Base-by-base conservation (phyloP, 2,888 invertebrate genomes). In the Aphodius granarius region DNA sequence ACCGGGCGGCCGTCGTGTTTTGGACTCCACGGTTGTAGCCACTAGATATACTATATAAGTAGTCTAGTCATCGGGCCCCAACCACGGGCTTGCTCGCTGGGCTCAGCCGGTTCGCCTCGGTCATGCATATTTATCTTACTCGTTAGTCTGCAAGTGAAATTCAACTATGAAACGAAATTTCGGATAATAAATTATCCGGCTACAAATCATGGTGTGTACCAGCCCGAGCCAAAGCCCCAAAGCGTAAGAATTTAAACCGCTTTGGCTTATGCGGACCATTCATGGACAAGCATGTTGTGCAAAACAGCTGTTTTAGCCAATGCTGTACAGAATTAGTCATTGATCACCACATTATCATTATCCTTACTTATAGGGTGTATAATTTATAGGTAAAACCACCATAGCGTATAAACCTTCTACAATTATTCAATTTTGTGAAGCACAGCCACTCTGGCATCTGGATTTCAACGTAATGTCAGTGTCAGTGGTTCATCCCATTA, bases 71-170 rank as follows among this genome's bases (percentile, higher is more conserved):
- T 20, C 68, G 21, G 68, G n/a, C 68, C 3, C 19, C 68, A n/a
- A 6, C n/a, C n/a, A n/a, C 68, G 1, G 21, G n/a, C 68, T 20
- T 17, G 19, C 66, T 19, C 9, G 66, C 66, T 20, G n/a, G 68
- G 22, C 2, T 6, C 21, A n/a, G 20, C 68, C 21, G 20, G 68
- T 20, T 20, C 20, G 19, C 20, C 20, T 20, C 68, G 68, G 68
- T 68, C 68, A 68, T 68, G 68, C 68, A 68, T 68, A 68, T 68
- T 68, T 22, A 68, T 68, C 68, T 68, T 68, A 20, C 18, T 66
- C 21, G 68, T 68, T n/a, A 20, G 66, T 20, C 68, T 68, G 68
- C 20, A 68, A 68, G 22, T 68, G 68, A 68, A 68, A 22, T 68
- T 68, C 22, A 20, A 68, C 68, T 68, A 68, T 22, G 68, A 68